Evolutionary conservation across 2,113 vertebrate genomes (phyloP).

Genomic region (Emydura subglobosa): DNA sequence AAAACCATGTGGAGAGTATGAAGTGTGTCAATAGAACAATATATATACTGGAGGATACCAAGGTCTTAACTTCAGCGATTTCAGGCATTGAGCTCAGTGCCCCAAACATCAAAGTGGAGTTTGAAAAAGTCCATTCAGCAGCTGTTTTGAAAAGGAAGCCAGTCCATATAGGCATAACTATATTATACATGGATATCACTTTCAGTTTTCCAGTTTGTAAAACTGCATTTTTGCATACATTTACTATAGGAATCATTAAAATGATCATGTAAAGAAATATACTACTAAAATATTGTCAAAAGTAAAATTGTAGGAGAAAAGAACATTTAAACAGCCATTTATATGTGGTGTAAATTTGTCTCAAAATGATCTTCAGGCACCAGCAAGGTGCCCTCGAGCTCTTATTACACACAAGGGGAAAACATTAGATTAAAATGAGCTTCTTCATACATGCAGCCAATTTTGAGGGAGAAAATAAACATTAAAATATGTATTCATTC

Average conservation of each 20-base stretch:
- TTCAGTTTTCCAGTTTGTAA: constrained; percentile 37
- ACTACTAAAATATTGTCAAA: constrained; percentile 8
- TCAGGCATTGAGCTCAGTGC: background rate
- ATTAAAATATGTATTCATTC: background rate
- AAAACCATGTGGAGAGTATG: constrained; percentile 10
- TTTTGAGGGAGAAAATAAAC: constrained; percentile 31
- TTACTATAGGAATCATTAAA: constrained; percentile 22
- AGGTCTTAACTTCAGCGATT: background rate
- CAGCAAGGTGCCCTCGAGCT: background rate
- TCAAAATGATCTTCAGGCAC: background rate
- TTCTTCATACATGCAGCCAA: constrained; percentile 7
- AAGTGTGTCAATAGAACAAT: constrained; percentile 19
- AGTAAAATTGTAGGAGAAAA: background rate
- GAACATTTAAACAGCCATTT: background rate
- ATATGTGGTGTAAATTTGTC: constrained; percentile 1
- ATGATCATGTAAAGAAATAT: constrained; percentile 29
- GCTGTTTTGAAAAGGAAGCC: constrained; percentile 5
- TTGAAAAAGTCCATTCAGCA: background rate
- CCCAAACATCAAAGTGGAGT: constrained; percentile 14
- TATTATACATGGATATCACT: background rate
- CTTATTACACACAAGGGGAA: background rate
- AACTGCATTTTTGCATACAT: background rate
- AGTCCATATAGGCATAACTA: background rate
- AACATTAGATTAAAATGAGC: constrained; percentile 19
- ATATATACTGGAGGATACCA: background rate